These are phyloP conservation scores for Heliconius charithonia DNA, from an alignment of 2,888 invertebrate species.

Conservation along the genomic window DNA sequence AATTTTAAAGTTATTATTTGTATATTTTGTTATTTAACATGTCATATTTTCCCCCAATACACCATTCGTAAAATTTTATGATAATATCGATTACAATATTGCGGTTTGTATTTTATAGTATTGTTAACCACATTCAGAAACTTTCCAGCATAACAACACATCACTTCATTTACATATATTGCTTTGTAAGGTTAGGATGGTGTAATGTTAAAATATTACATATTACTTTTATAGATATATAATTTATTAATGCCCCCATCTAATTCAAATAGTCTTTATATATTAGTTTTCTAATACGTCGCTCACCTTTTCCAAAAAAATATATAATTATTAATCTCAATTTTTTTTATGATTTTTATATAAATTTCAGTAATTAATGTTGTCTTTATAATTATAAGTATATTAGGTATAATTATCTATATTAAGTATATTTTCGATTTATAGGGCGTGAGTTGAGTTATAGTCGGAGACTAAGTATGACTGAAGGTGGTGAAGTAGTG, in stretches of 20 bases:
- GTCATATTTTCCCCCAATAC: neutral
- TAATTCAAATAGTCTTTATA: neutral
- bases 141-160: constrained; percentile 17
- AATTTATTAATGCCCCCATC: neutral
- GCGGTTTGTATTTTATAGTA: constrained; percentile 1
- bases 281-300: too few relatives aligned
- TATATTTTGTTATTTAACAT: neutral
- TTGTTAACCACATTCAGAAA: constrained; percentile 36
- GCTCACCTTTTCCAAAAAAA: too few relatives aligned
- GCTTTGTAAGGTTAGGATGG: neutral
- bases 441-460: constrained; percentile 84
- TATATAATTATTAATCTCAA: too few relatives aligned
- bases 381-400: too few relatives aligned
- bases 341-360: too few relatives aligned
- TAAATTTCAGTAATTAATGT: too few relatives aligned
- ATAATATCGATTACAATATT: constrained; percentile 20
- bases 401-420: neutral
- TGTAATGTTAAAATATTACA: neutral
- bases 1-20: neutral
- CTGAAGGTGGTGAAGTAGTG: constrained; percentile 76
- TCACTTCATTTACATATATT: neutral
- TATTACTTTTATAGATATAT: neutral
- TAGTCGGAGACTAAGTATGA: constrained; percentile 76
- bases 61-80: constrained; percentile 9
- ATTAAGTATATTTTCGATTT: constrained; percentile 53